Conservation (phyloP, 2,888 invertebrate species). For the Pristionchus arcanus region DNA sequence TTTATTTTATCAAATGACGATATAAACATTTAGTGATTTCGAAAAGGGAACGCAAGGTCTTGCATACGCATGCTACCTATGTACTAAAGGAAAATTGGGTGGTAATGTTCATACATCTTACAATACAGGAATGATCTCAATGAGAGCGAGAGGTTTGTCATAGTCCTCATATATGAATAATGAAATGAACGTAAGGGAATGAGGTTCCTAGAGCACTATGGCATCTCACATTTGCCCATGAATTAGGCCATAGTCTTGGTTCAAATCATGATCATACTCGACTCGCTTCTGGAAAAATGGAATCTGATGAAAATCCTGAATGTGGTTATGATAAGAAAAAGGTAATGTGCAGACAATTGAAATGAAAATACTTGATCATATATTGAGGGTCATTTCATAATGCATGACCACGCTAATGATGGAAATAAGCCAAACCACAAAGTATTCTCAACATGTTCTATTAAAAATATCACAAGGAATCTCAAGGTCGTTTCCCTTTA, state of each 20-base stretch:
- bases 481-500: neutral
- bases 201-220: neutral
- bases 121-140: neutral
- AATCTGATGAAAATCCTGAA: neutral
- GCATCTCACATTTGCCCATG: neutral
- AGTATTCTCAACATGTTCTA: neutral
- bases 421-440: neutral
- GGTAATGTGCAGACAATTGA: neutral
- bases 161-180: neutral
- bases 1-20: neutral
- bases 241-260: neutral
- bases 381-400: conserved; percentile 5
- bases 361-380: neutral
- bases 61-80: neutral
- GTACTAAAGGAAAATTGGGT: neutral
- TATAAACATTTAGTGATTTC: neutral
- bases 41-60: neutral
- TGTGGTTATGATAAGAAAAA: neutral
- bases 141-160: neutral
- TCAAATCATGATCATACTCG: neutral
- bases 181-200: neutral
- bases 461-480: neutral
- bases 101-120: neutral
- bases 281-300: neutral
- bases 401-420: neutral